Evolutionary conservation across 2,113 vertebrate species (phyloP).

Genomic region (Merops nubicus): DNA sequence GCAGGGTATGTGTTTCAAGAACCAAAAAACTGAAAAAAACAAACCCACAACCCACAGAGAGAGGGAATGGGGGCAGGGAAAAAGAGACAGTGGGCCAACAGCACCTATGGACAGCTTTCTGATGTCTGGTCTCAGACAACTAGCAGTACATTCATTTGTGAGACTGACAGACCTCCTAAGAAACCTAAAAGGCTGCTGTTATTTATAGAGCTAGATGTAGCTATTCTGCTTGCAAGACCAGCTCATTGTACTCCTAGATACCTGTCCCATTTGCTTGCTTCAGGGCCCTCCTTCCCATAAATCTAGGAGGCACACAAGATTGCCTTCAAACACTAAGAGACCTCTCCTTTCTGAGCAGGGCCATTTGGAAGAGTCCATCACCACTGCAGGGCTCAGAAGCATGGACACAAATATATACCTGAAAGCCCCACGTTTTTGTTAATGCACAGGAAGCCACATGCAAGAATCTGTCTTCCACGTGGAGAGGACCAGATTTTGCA

Average conservation of each 20-base stretch:
- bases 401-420: not conserved
- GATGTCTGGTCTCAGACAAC: slow-evolving; percentile 28
- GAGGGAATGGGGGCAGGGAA: not conserved
- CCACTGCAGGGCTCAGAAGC: not conserved
- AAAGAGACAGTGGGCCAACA: slow-evolving; percentile 5
- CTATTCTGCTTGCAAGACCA: not conserved
- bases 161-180: slow-evolving; percentile 57
- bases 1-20: not conserved
- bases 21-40: not conserved
- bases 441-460: not conserved
- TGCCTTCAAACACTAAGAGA: not conserved
- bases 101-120: slow-evolving; percentile 24
- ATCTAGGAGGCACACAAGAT: not conserved
- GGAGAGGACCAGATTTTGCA: not conserved
- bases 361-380: not conserved
- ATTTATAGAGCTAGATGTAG: slow-evolving; percentile 37
- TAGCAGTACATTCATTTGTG: slow-evolving; percentile 34
- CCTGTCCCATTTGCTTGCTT: slow-evolving; percentile 44
- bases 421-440: not conserved
- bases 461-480: not conserved
- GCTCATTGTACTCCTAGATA: slow-evolving; percentile 20
- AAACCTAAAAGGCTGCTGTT: slow-evolving; percentile 48
- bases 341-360: not conserved
- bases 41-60: not conserved
- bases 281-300: not conserved